A percentile compares a stretch with the other conserved stretches of the same genome.
These are phyloP conservation scores for Prostheceraeus crozeri DNA, from an alignment of 2,888 invertebrate genomes.

Conservation along the genomic window DNA sequence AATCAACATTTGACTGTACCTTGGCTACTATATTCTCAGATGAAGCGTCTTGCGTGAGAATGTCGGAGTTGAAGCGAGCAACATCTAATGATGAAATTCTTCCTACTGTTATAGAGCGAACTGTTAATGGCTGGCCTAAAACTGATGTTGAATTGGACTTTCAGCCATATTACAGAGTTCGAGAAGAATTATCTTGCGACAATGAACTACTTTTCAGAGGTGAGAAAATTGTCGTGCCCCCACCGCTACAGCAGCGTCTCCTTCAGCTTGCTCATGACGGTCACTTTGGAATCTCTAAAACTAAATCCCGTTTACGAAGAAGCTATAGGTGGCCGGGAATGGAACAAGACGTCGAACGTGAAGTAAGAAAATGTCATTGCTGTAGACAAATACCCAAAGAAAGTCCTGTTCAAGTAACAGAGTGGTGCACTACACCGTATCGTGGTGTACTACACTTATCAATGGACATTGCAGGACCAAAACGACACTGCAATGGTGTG, in stretches of 20 bases:
- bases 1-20: neutral
- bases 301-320: slow-evolving; percentile 31
- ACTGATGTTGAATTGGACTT: slow-evolving; percentile 4
- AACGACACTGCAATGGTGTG: no score
- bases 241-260: neutral
- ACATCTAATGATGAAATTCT: slow-evolving; percentile 24
- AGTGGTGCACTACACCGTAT: no score
- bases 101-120: slow-evolving; percentile 11
- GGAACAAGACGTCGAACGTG: slow-evolving; percentile 32
- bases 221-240: slow-evolving; percentile 19
- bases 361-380: slow-evolving; percentile 29
- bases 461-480: no score
- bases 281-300: slow-evolving; percentile 35
- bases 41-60: no score
- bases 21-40: no score
- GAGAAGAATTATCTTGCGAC: neutral
- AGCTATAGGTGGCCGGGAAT: slow-evolving; percentile 36
- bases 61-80: slow-evolving; percentile 21
- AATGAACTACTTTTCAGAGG: slow-evolving; percentile 21
- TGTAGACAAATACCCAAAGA: slow-evolving; percentile 16
- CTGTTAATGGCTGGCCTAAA: slow-evolving; percentile 32
- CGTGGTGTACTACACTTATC: no score
- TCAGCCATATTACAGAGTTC: slow-evolving; percentile 25
- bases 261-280: slow-evolving; percentile 34
- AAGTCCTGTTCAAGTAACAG: slow-evolving; percentile 26